Base-by-base conservation (phyloP, 2,888 invertebrate species). In the Netelia fuscicornis region DNA sequence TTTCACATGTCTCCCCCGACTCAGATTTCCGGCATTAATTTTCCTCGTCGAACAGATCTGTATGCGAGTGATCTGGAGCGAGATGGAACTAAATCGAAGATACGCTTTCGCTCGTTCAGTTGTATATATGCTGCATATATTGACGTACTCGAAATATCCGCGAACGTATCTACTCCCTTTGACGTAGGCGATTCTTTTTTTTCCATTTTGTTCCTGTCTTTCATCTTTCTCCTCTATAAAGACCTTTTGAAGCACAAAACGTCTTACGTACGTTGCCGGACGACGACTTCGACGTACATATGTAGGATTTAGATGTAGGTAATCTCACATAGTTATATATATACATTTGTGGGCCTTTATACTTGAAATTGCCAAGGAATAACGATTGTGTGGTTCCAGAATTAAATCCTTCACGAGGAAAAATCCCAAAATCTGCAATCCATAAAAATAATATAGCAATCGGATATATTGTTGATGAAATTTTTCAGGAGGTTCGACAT, bases 11-110 rank as follows among this genome's bases (percentile, higher is more conserved):
- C 30, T 30, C n/a, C n/a, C 72, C 67, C 70, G 72, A 79, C 74
- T 80, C 62, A 81, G 75, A 85, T 85, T 82, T 85, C 78, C 58
- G 62, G 81, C 71, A 86, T 86, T 86, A 65, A 85, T 85, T 86
- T 80, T 79, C 74, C 58, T 56, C 30, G 9, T 54, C 62, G 37
- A 54, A 37, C 60, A 68, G 60, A 52, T 11, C 25, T 20, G 42
- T 17, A 17, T 11, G 56, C 10, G 52, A 11, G 37, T 30, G 30
- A 30, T 13, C 23, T 20, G 6, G 17, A 68, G 48, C 44, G 71
- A 78, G 64, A 54, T 42, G 44, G 17, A 68, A 67, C 37, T 64
- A 25, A 62, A 78, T 67, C 62, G 23, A 62, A 64, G 30, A 60
- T 81, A 70, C 48, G 8, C 25, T 42, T 25, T 42, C 10, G n/a